A percentile compares a stretch with the other conserved stretches of the same genome.
These are phyloP conservation scores for Uria aalge DNA, from an alignment of 2,113 vertebrate genomes.

Conservation along the genomic window DNA sequence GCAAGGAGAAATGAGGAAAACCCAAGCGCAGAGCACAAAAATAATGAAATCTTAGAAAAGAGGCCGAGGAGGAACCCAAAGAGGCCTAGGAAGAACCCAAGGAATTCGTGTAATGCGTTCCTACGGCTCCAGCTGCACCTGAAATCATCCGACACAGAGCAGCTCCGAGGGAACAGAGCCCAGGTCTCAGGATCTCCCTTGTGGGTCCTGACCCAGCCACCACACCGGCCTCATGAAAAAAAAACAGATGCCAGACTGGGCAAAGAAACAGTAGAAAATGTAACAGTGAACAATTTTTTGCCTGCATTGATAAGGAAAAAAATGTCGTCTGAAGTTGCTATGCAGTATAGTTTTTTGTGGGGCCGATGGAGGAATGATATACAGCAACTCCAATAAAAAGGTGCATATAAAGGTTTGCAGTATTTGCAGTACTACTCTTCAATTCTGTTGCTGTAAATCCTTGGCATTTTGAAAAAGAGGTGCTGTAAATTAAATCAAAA, in stretches of 20 bases:
- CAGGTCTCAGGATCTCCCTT: neutral
- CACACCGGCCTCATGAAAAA: accelerated
- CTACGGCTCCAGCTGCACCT: neutral
- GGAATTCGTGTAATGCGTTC: accelerated
- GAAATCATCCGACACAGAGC: neutral
- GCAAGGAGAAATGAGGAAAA: neutral
- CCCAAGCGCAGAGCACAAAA: neutral
- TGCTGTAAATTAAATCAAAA: neutral
- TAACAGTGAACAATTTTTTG: too few relatives aligned
- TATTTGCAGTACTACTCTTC: neutral
- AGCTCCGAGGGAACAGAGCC: neutral
- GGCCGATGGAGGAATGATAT: accelerated
- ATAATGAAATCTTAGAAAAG: neutral
- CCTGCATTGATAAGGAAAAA: neutral
- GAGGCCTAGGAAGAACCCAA: neutral
- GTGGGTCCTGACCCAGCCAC: neutral
- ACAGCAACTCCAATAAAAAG: neutral
- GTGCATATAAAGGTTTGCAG: neutral
- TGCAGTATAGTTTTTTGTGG: neutral
- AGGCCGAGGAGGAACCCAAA: neutral
- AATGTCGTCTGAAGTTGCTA: neutral
- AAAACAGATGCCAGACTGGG: neutral
- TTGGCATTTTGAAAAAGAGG: neutral
- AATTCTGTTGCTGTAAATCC: neutral
- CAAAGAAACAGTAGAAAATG: neutral